Evolutionary conservation across 2,888 invertebrate genomes (phyloP).

Genomic region (Xestia sexstrigata): DNA sequence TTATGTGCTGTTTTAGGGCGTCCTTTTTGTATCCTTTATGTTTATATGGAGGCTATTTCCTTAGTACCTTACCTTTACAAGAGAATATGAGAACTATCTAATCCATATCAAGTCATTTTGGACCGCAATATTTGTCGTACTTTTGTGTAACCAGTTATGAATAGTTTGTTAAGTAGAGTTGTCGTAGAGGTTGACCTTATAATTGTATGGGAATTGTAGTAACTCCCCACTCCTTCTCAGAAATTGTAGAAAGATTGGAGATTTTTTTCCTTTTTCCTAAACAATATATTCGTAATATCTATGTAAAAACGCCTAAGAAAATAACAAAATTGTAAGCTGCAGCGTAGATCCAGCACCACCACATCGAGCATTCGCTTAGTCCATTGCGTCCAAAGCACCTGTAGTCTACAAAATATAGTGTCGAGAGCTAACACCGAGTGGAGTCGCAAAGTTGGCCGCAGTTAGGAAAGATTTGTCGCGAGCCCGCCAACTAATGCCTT

Average conservation of each 20-base stretch:
- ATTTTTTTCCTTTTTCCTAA: background rate
- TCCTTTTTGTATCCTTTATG: constrained; percentile 60
- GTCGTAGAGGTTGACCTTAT: background rate
- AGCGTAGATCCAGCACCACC: constrained; percentile 20
- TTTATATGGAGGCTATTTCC: constrained; percentile 51
- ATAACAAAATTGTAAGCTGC: background rate
- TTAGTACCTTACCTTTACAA: constrained; percentile 49
- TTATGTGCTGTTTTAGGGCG: constrained; percentile 64
- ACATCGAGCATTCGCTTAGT: constrained; percentile 58
- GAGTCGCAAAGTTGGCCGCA: constrained; percentile 89
- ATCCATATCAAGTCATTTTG: constrained; percentile 49
- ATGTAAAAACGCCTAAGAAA: background rate
- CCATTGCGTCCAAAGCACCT: constrained; percentile 72
- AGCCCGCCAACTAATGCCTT: constrained; percentile 85
- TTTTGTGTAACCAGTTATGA: constrained; percentile 22
- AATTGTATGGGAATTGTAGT: background rate
- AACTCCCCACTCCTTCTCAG: background rate
- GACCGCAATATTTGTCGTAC: constrained; percentile 21
- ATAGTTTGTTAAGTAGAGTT: constrained; percentile 11
- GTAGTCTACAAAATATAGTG: constrained; percentile 80
- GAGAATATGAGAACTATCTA: constrained; percentile 59
- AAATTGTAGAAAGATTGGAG: background rate
- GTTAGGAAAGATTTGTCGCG: constrained; percentile 90
- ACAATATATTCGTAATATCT: background rate
- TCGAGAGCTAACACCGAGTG: constrained; percentile 74